Evolutionary conservation across 2,888 invertebrate species (phyloP), one percentile per base, ranked within the genome.

Genomic region (Platypus cylindrus): DNA sequence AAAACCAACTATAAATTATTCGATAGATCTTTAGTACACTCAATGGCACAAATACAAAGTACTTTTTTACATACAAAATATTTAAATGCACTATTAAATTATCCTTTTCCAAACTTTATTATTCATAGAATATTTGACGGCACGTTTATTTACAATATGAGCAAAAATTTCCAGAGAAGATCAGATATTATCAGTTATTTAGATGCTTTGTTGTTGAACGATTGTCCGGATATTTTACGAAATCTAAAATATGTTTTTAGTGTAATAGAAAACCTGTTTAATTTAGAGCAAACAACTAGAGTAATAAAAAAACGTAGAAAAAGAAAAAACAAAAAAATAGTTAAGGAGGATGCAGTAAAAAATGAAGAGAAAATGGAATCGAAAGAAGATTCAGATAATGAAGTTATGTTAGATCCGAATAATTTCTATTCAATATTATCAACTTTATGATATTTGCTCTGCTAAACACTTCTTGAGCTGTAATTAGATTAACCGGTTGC

Each of bases 141-240:
- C 0, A 78, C 81, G 0, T 76, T 84, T 57, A 55, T 80, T 1
- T 85, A 84, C 49, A 85, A 85, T 62, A 59, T 80, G 15, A 74
- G 74, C 37, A 59, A 62, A 17, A 71, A 73, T 57, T 64, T 84
- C 30, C 70, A 68, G 40, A 51, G 54, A 44, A 38, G 49, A 31
- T 43, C 38, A 14, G 44, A 49, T 30, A 31, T 51, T 20, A 46
- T 48, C 27, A 38, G 40, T 18, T 54, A 54, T 33, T 30, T 53
- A n/a, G 38, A 46, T 29, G 35, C n/a, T n/a, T n/a, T 44, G 8
- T 41, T 51, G 30, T 47, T 53, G 29, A 37, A 40, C 26, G 41
- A 44, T 33, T 46, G 45, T 37, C 46, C 48, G 11, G 32, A 26
- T 16, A 38, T 43, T 20, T 31, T 36, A 13, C 27, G 36, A 11